Evolutionary conservation across 2,888 invertebrate species (phyloP).

Genomic region (Thymelicus sylvestris): DNA sequence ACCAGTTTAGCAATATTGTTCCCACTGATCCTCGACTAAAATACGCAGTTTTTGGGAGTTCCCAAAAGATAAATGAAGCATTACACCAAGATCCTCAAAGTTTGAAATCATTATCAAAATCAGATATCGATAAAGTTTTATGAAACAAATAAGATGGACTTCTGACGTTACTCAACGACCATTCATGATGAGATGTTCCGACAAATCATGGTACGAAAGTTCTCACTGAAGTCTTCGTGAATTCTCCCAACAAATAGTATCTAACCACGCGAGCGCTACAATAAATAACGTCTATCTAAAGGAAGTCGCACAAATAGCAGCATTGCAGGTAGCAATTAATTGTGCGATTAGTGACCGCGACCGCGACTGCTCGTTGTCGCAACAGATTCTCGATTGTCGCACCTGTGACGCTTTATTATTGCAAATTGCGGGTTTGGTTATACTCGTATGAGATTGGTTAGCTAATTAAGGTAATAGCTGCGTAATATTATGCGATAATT

Average conservation of each 20-base stretch:
- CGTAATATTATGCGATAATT: constrained; percentile 1
- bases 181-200: no score
- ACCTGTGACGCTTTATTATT: constrained; percentile 1
- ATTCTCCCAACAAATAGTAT: constrained; percentile 2
- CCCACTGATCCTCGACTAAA: no score
- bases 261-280: constrained; percentile 5
- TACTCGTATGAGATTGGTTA: constrained; percentile 12
- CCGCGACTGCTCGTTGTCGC: constrained; percentile 9
- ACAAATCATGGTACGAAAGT: no score
- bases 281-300: constrained; percentile 26
- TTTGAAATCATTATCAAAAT: no score
- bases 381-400: constrained; percentile 9
- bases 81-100: no score
- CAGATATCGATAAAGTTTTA: no score
- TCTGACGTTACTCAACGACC: no score
- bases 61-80: no score
- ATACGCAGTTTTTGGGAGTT: no score
- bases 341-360: constrained; percentile 21
- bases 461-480: constrained; percentile 1
- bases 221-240: not conserved
- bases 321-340: constrained; percentile 25
- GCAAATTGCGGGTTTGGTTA: constrained; percentile 7
- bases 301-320: constrained; percentile 20
- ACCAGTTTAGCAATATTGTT: no score
- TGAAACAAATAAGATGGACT: no score